Base-by-base conservation (phyloP, 1,140 invertebrate species). In the Heliconius eleuchia region DNA sequence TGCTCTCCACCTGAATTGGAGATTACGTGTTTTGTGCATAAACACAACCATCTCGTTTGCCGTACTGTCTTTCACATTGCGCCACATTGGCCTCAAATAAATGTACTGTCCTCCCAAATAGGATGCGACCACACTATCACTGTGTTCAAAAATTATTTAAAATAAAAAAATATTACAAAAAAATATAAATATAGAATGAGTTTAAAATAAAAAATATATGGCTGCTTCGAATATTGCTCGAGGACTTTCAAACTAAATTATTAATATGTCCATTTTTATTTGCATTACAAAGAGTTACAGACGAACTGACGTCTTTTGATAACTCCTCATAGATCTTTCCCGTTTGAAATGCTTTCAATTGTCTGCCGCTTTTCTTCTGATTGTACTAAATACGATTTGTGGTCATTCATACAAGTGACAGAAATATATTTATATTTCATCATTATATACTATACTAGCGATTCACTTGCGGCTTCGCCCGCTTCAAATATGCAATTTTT, bases 331-430 rank as follows among this genome's bases (percentile, higher is more conserved):
- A 66, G 27, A 66, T 23, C 60, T 66, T 66, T 30, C 8, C 27
- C 13, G 27, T 66, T 66, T 66, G 60, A 30, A 66, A 66, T 66
- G 9, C 60, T 66, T 30, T 66, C 60, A 16, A 66, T 66, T 66
- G 60, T 66, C 60, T 66, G 60, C 16, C 60, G 23, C 23, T 30
- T 27, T 66, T 5, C 60, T 27, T 66, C 60, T 27, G 27, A 27
- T 11, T 30, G 11, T 66, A 16, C 60, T 57, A 9, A 57, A n/a
- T 57, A 57, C n/a, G 23, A 5, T 23, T 57, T 57, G n/a, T 57
- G 23, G 27, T 16, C 11, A 1, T 66, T 16, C 11, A 1, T 66
- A 66, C 23, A 66, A 27, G 11, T 66, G 27, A 30, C 23, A 16
- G 9, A 66, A 16, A 11, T 23, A n/a, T 27, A 23, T 60, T 60